These are phyloP conservation scores for Drosophila tani DNA, from an alignment of 1,140 invertebrate genomes.

Conservation along the genomic window DNA sequence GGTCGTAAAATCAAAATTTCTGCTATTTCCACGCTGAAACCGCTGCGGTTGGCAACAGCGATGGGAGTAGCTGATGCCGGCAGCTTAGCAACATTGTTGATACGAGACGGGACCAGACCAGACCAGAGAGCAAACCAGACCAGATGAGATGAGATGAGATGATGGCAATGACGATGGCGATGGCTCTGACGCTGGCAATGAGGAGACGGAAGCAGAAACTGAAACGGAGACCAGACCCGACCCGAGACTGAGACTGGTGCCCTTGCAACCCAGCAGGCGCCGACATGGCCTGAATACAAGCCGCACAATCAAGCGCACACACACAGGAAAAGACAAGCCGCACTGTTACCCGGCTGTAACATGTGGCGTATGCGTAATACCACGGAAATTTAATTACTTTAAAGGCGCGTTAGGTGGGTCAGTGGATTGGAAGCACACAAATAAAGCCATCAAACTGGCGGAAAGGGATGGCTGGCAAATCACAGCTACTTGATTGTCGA, in stretches of 20 bases:
- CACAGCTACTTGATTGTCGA: background rate
- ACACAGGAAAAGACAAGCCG: conserved; percentile 3
- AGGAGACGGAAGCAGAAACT: conserved; percentile 4
- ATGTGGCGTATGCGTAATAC: conserved; percentile 67
- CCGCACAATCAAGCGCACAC: conserved; percentile 40
- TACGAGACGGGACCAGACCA: conserved; percentile 27
- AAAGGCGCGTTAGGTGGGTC: conserved; percentile 41
- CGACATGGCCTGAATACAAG: conserved; percentile 54
- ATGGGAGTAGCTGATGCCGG: conserved; percentile 31
- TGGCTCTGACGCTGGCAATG: background rate
- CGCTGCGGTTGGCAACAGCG: conserved; percentile 52
- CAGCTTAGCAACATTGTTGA: conserved; percentile 65
- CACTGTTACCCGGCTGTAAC: conserved; percentile 22
- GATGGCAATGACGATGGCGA: conserved; percentile 15
- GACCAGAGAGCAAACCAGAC: conserved; percentile 7
- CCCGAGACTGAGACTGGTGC: conserved; percentile 18
- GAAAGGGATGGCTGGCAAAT: background rate
- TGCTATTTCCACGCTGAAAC: conserved; percentile 76
- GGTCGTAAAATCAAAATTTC: conserved; percentile 84
- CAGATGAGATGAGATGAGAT: conserved; percentile 23
- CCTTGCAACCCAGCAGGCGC: conserved; percentile 58
- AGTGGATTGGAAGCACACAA: conserved; percentile 33
- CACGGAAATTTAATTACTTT: conserved; percentile 74
- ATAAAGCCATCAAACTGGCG: conserved; percentile 41
- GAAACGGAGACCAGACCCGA: conserved; percentile 20